Evolutionary conservation across 2,797 vertebrate species (phyloP), one percentile per base, ranked within the genome.

Genomic region (Amniataba percoides): DNA sequence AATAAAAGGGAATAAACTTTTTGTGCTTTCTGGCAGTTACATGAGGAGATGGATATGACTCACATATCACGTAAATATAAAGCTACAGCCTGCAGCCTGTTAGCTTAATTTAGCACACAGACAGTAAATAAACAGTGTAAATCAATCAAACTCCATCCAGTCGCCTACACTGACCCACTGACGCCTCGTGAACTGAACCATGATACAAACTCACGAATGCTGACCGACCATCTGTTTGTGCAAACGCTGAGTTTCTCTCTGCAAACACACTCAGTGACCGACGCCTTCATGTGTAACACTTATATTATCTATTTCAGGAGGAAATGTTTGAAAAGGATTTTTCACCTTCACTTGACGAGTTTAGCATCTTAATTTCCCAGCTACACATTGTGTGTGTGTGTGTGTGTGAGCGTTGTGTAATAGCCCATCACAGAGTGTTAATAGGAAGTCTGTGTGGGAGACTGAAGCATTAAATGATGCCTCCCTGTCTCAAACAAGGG

Each of bases 381-480:
- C 43, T 49, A 0, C 15, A 36, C 12, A 21, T 6, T 46, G 52
- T 49, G 67, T 48, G 65, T 31, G n/a, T 57, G 14, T 27, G 52
- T 60, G 58, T 71, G 68, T 82, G 56, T 67, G 76, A 46, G 46
- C 60, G 23, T n/a, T 42, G 11, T 48, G 31, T 67, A 67, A 84
- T 25, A 55, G 48, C 45, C 42, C 65, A 72, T 74, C 72, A 56
- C 51, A 45, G 51, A 57, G 23, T 43, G 34, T 56, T 74, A 51
- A 82, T 19, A 67, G 65, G 15, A 70, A 52, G 68, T 58, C 53
- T 25, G 58, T 56, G 36, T 31, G 43, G 71, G 36, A 61, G 62
- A 72, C 0, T 71, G 60, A 55, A 78, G 77, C 65, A 76, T 74
- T 71, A 78, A 71, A 80, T 55, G 61, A 71, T 45, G 45, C 57